These are phyloP conservation scores for Carollia perspicillata DNA, from an alignment of 2,113 vertebrate genomes.

Conservation along the genomic window DNA sequence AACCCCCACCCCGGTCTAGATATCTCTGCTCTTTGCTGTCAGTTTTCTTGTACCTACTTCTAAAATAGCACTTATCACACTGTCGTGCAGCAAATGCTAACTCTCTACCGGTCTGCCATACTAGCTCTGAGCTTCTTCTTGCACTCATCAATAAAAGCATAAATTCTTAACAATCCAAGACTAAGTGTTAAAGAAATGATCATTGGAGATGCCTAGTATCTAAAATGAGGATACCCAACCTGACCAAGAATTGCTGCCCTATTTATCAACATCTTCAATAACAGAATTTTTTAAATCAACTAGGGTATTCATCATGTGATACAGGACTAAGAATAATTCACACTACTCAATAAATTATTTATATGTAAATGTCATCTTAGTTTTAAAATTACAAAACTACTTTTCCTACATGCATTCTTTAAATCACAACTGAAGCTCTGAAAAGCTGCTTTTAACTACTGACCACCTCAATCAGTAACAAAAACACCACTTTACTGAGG, in stretches of 20 bases:
- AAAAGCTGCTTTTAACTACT: not conserved
- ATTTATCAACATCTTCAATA: not conserved
- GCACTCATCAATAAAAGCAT: not conserved
- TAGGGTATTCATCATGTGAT: not conserved
- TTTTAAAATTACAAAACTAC: not conserved
- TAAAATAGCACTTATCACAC: not conserved
- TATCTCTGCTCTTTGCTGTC: not conserved
- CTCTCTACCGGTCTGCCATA: not conserved
- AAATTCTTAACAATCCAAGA: not conserved
- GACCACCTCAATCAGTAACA: not conserved
- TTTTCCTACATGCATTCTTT: not conserved
- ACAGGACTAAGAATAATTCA: not conserved
- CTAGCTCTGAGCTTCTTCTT: not conserved
- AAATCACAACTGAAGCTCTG: not conserved
- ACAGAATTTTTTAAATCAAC: not conserved
- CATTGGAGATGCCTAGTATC: not conserved
- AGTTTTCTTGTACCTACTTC: not conserved
- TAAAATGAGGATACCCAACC: not conserved
- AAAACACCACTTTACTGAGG: not conserved
- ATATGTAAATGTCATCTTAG: not conserved
- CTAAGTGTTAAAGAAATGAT: conserved; percentile 3
- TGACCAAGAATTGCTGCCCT: not conserved
- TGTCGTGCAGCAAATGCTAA: not conserved
- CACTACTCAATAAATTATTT: conserved; percentile 19
- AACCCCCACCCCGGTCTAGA: not conserved